Evolutionary conservation across 2,888 invertebrate species (phyloP).

Genomic region (Beris chalybata): DNA sequence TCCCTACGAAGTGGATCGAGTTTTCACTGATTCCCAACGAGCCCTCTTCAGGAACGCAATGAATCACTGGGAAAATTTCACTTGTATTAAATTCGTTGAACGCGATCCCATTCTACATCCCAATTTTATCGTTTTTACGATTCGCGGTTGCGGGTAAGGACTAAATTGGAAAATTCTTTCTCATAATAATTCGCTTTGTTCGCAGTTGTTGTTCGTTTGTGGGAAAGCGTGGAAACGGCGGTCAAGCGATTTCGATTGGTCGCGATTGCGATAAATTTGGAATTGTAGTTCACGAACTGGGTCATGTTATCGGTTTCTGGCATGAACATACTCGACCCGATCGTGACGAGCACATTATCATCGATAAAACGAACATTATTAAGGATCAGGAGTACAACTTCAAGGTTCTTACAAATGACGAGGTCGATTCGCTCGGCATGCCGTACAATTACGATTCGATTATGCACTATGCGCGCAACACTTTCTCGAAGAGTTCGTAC

Average conservation of each 20-base stretch:
- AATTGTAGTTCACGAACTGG: slow-evolving; percentile 95
- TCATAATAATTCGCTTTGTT: slow-evolving; percentile 19
- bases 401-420: slow-evolving; percentile 94
- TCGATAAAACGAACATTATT: slow-evolving; percentile 96
- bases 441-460: slow-evolving; percentile 95
- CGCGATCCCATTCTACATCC: slow-evolving; percentile 79
- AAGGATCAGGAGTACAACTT: slow-evolving; percentile 99
- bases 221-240: slow-evolving; percentile 93
- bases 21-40: slow-evolving; percentile 93
- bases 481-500: slow-evolving; percentile 93
- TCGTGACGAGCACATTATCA: slow-evolving; percentile 93
- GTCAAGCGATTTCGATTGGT: slow-evolving; percentile 93
- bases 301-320: slow-evolving; percentile 98
- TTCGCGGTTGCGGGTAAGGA: slow-evolving; percentile 88
- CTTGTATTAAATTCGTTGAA: slow-evolving; percentile 96
- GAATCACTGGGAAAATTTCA: slow-evolving; percentile 99
- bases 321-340: slow-evolving; percentile 99
- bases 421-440: slow-evolving; percentile 94
- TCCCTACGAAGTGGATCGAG: slow-evolving; percentile 94
- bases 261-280: slow-evolving; percentile 99
- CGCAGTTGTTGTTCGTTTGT: slow-evolving; percentile 97
- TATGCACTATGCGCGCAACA: slow-evolving; percentile 99
- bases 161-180: background rate
- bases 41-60: slow-evolving; percentile 98
- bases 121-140: slow-evolving; percentile 96